Base-by-base conservation (phyloP, 2,888 invertebrate genomes). In the Dermolepida albohirtum region DNA sequence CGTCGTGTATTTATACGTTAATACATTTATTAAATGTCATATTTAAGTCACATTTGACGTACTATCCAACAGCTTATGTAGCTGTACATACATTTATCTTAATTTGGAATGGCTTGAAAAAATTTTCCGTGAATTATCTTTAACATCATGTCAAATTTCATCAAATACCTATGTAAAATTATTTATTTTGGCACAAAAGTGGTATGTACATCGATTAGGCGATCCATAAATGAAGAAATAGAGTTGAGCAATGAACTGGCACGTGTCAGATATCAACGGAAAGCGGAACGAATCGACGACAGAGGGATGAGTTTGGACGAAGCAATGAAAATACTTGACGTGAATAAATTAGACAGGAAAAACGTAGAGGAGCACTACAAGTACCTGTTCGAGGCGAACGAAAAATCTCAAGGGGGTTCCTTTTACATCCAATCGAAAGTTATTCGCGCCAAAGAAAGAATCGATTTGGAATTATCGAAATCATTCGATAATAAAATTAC, bases 401-500 rank as follows among this genome's bases (percentile, higher is more conserved):
- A 97, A 63, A 95, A 94, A 80, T 77, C 89, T 0, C 95, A 94
- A 84, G 96, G 97, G 51, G 98, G 98, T 5, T 96, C 97, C 0
- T 94, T 98, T 79, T 98, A 98, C 84, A 81, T 98, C 70, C 97
- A 97, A 82, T 97, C 97, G 0, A 99, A 98, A 88, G 92, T 98
- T 29, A 90, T 92, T 22, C 86, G 94, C 75, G 95, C 95, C 0
- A 95, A 94, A 80, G 92, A 95, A 83, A 86, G 94, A 72, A 83
- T 95, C 75, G 93, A 94, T 73, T 86, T 89, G 44, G 95, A 95
- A 84, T 75, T 92, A 12, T 77, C 78, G 29, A 65, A 27, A 16
- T 22, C 22, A 10, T 16, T 41, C 11, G 40, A 40, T 29, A 16
- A 54, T 22, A 17, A 54, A 17, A 17, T 39, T 66, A 64, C 67